Evolutionary conservation across 2,888 invertebrate species (phyloP), one percentile per base, ranked within the genome.

Genomic region (Nymphalis c-album): DNA sequence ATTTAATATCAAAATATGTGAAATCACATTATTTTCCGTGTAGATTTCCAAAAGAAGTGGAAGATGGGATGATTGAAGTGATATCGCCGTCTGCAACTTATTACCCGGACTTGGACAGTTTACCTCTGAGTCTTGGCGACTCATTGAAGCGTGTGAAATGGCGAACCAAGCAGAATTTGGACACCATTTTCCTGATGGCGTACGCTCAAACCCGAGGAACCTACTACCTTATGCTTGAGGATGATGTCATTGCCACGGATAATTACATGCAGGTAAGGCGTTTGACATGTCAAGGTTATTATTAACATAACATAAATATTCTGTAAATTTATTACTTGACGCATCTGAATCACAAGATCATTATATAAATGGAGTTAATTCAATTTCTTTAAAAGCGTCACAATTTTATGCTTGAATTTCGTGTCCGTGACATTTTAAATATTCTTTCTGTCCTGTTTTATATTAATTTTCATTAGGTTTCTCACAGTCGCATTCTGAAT

Each of bases 81-180:
- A 94, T 99, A 62, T 94, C 98, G 1, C 98, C 98, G 0, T 94
- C 97, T 0, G 85, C 95, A 0, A 93, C 95, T 0, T 99, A 97
- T 84, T 99, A 99, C 84, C 98, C 99, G 0, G 95, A 98, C 82
- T 94, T 98, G 70, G 94, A 96, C 61, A 93, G 94, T 60, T 85
- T 98, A 20, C 94, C 95, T 7, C 93, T 95, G 45, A 97, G 97
- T 0, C 91, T 98, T 6, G 98, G 98, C 0, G 98, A 98, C 87
- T 94, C 97, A 0, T 92, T 94, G 71, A 97, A 97, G 80, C 93
- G 98, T 0, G 96, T 96, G 0, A 94, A 95, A 64, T 99, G 98
- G 98, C 93, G 98, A 63, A 97, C 98, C 5, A 99, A 99, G 80
- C 98, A 99, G 85, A 98, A 98, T 84, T 91, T 98, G 67, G 98